Percentiles rank a stretch among this genome's conserved stretches.
Conservation (phyloP, 2,888 invertebrate species). For the Scrobipalpa atriplicella region DNA sequence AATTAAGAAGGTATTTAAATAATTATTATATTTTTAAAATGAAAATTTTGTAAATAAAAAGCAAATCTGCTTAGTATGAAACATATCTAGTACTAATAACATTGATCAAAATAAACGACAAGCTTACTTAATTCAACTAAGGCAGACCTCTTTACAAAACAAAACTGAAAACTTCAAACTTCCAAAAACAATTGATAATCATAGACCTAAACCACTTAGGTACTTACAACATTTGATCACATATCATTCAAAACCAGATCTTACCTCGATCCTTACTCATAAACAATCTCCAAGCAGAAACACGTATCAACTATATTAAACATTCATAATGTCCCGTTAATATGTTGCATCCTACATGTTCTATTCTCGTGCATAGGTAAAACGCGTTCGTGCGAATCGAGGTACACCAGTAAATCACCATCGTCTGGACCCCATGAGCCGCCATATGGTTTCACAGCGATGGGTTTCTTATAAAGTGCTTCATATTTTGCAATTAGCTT, state of each 20-base stretch:
- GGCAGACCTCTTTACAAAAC: too few species aligned
- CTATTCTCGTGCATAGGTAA: constrained; percentile 54
- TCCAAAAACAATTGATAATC: too few species aligned
- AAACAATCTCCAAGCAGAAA: not conserved
- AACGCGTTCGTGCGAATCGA: constrained; percentile 60
- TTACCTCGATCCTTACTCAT: not conserved
- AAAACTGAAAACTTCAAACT: too few species aligned
- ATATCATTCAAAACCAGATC: not conserved
- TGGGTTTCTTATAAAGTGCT: not conserved
- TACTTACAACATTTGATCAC: not conserved
- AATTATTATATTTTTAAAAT: too few species aligned
- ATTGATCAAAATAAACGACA: too few species aligned
- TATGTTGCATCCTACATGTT: constrained; percentile 19
- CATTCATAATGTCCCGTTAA: constrained; percentile 28
- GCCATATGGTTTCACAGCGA: not conserved
- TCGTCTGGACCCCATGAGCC: constrained; percentile 36
- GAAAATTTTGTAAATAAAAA: too few species aligned
- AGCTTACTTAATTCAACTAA: too few species aligned
- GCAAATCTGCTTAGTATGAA: too few species aligned
- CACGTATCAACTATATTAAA: constrained; percentile 11
- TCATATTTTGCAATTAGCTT: constrained; percentile 28
- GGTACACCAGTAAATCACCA: constrained; percentile 47
- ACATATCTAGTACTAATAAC: too few species aligned
- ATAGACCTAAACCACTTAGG: not conserved
- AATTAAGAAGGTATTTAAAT: too few species aligned